These are phyloP conservation scores for Spodoptera frugiperda DNA, from an alignment of 1,140 invertebrate genomes.

Conservation along the genomic window DNA sequence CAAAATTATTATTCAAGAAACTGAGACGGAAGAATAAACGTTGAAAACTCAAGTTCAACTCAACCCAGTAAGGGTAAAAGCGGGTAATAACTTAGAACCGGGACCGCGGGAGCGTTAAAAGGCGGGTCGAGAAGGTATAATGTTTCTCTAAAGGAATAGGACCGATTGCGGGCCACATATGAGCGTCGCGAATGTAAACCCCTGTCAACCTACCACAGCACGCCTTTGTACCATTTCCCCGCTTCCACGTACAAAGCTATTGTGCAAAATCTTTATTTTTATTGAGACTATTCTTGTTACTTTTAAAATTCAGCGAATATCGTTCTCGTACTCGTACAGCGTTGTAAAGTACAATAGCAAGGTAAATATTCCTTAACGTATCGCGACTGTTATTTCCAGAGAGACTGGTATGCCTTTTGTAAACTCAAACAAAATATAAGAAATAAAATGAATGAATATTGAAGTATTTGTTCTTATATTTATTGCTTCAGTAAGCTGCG, in stretches of 20 bases:
- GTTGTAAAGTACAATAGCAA: background rate
- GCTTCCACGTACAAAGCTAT: slow-evolving; percentile 17
- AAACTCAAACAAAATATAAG: background rate
- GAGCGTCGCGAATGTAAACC: slow-evolving; percentile 1
- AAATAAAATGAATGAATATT: background rate
- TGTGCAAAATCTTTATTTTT: slow-evolving; percentile 32
- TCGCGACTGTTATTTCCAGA: background rate
- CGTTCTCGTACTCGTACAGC: background rate
- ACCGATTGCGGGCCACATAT: slow-evolving; percentile 20
- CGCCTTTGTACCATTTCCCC: slow-evolving; percentile 10
- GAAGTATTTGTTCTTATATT: background rate
- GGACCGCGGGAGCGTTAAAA: slow-evolving; percentile 39
- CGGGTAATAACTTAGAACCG: slow-evolving; percentile 35
- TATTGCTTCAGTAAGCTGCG: background rate
- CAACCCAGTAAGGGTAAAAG: slow-evolving; percentile 33
- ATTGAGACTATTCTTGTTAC: slow-evolving; percentile 18
- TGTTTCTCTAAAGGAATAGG: slow-evolving; percentile 37
- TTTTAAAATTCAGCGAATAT: slow-evolving; percentile 11
- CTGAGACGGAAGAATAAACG: no score
- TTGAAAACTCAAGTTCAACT: no score
- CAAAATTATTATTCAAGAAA: no score
- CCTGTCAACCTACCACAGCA: slow-evolving; percentile 26
- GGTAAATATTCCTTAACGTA: background rate
- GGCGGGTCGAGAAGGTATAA: slow-evolving; percentile 33
- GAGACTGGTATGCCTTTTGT: background rate